Conservation (phyloP, 2,113 vertebrate genomes). For the Bos taurus region ARS-UCD2.0 NC_037354.1:5791001-5791500, state of each 20-base stretch:
- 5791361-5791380: not conserved
- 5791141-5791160: not conserved
- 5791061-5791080: not conserved
- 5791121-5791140: not conserved
- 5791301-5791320: not conserved
- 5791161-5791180: not conserved
- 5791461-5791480: not conserved
- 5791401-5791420: not conserved
- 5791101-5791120: not conserved
- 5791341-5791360: accelerated
- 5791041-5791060: not conserved
- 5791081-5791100: not conserved
- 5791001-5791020: not conserved
- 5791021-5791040: not conserved
- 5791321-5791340: not conserved
- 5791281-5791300: not conserved
- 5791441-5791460: not conserved
- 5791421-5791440: not conserved
- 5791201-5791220: not conserved
- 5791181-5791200: not conserved
- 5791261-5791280: not conserved
- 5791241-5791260: not conserved
- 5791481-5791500: not conserved
- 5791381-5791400: not conserved
- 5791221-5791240: not conserved